phyloP scores from a whole-genome alignment of 2,797 vertebrate genomes.

The Eupleurogrammus muticus region DNA sequence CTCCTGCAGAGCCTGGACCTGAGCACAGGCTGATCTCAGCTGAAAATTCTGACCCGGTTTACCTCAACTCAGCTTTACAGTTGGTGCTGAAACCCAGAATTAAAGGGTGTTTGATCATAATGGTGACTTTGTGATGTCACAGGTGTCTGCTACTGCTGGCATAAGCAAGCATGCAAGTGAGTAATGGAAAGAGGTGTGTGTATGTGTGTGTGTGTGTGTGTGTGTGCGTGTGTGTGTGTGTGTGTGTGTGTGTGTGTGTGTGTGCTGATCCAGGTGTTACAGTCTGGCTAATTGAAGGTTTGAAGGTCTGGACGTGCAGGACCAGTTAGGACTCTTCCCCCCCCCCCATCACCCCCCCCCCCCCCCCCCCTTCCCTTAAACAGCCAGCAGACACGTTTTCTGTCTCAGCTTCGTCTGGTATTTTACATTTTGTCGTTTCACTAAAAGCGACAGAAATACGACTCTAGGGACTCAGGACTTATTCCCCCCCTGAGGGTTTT shows the following conservation, averaged over 20 bases:
- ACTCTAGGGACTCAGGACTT: slow-evolving; percentile 18
- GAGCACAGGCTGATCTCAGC: no score
- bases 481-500: slow-evolving; percentile 35
- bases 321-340: slow-evolving; percentile 31
- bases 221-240: slow-evolving; percentile 48
- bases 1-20: no score
- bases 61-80: slow-evolving; percentile 38
- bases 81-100: slow-evolving; percentile 47
- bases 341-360: no score
- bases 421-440: slow-evolving; percentile 52
- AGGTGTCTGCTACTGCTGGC: slow-evolving; percentile 65
- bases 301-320: slow-evolving; percentile 58
- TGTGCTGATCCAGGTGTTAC: slow-evolving; percentile 84
- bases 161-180: slow-evolving; percentile 45
- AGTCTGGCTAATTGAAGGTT: slow-evolving; percentile 72
- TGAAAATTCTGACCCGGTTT: slow-evolving; percentile 44
- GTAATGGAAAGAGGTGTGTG: slow-evolving; percentile 51
- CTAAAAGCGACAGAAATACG: slow-evolving; percentile 40
- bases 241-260: slow-evolving; percentile 47
- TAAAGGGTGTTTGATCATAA: slow-evolving; percentile 55
- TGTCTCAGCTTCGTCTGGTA: slow-evolving; percentile 24
- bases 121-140: slow-evolving; percentile 54
- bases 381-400: slow-evolving; percentile 20
- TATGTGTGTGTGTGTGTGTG: slow-evolving; percentile 48
- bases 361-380: no score